Base-by-base conservation (phyloP, 2,797 vertebrate genomes). In the Carapus acus region DNA sequence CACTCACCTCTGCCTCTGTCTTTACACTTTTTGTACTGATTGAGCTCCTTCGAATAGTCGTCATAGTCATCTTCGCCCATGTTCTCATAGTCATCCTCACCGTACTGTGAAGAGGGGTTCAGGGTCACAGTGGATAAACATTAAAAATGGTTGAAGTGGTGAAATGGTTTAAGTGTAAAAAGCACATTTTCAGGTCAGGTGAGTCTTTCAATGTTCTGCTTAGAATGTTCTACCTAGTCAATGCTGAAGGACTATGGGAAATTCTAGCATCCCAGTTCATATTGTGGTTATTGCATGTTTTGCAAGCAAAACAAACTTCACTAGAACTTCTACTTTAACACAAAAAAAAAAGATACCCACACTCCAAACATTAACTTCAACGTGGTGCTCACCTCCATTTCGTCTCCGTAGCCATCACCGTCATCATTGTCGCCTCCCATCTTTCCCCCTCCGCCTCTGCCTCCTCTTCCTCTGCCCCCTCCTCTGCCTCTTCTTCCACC, bases 31-130 rank as follows among this genome's bases (percentile, higher is more conserved):
- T 91, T 91, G 71, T 94, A 96, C 59, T 92, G 93, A 67, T 78
- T 90, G 23, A 92, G 73, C 12, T 96, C 94, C 64, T 96, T 96
- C 0, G 90, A 90, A 54, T 92, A 97, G 8, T 96, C 93, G 0
- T 97, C 93, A 0, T 93, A 94, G 2, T 94, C 92, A 0, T 94
- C 93, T 0, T 94, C 93, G 0, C 84, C 88, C 76, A 91, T 83
- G 14, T 91, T 89, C 52, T 93, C 93, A 19, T 92, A 94, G 1
- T 89, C 80, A 1, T 96, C 88, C 0, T 89, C 93, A 12, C 84
- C 79, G 15, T 74, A 85, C 80, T 85, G 63, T 3, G 17, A 38
- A 12, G n/a, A 55, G 37, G 9, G 2, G 60, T 53, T 38, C 1
- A 41, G 22, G 2, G 39, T 0, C 3, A 6, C 33, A n/a, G n/a